Evolutionary conservation across 2,797 vertebrate species (phyloP), one percentile per base, ranked within the genome.

Genomic region (Sebastes vulpes): DNA sequence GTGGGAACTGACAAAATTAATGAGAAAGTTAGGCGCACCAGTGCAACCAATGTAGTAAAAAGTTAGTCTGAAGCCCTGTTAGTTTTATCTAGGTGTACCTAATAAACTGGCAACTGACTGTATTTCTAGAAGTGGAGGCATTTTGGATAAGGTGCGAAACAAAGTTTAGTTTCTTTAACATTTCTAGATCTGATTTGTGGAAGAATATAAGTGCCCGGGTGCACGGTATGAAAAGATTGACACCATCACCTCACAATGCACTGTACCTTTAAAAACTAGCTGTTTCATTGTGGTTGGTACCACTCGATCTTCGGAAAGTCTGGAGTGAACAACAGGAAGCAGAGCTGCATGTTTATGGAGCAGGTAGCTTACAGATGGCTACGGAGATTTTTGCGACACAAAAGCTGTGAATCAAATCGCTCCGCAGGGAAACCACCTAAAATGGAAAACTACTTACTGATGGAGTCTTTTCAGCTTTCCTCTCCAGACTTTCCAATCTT

Each of bases 361-460:
- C 76, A 90, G 86, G 75, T 86, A 77, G 72, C 63, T 25, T 59
- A 53, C 56, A 63, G 32, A 75, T 58, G 21, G 35, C 31, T 31
- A 38, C 1, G 4, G 20, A 57, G 64, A 46, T 42, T 81, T 88
- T 75, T 75, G 63, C 52, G 59, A 85, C 70, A 68, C 81, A 81
- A 80, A 86, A 86, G 89, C 71, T 65, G 83, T 21, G 72, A 14
- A 80, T 65, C 11, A 59, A 75, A 71, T 67, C 1, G 0, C 38
- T 52, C 72, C 1, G 4, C 46, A 29, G 65, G 61, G 48, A 69
- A 72, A 75, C 21, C 1, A 0, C 11, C 56, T 81, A 65, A 90
- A 79, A 88, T 93, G 92, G 91, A 93, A 93, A 92, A 90, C 18
- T 67, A 71, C 79, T 91, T 66, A 52, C 20, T 74, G 60, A 65